A percentile compares a stretch with the other conserved stretches of the same genome.
Evolutionary conservation across 2,113 vertebrate species (phyloP).

Genomic region (Pteropus alecto): DNA sequence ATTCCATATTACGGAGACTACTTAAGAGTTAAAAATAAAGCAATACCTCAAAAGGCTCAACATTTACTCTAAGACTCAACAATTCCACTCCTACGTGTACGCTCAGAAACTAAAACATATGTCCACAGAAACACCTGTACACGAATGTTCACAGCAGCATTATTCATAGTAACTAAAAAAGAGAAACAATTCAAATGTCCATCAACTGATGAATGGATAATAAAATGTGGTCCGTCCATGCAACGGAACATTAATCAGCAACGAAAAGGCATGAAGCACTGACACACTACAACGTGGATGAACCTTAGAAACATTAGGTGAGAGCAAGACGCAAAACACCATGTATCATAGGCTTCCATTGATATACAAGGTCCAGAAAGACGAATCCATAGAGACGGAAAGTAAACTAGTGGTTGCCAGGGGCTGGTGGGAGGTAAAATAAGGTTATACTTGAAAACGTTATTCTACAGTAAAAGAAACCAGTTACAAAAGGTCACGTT

Average conservation of each 20-base stretch:
- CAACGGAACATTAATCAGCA: background rate
- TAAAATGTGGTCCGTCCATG: background rate
- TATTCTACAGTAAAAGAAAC: no score
- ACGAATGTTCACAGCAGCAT: background rate
- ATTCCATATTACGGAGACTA: background rate
- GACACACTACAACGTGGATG: background rate
- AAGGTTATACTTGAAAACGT: no score
- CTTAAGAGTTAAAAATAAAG: background rate
- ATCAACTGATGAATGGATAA: background rate
- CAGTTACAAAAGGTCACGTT: no score
- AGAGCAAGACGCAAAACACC: background rate
- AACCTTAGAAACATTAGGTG: background rate
- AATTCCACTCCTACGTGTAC: no score
- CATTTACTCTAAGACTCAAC: background rate
- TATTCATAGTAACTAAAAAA: background rate
- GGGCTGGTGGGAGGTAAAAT: background rate
- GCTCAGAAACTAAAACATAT: background rate
- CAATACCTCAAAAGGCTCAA: background rate
- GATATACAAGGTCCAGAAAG: background rate
- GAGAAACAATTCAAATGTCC: background rate
- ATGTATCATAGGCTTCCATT: background rate
- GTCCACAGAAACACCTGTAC: background rate
- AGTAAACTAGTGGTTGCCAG: background rate
- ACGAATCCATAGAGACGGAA: background rate
- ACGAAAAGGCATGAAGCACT: background rate